A percentile compares a stretch with the other conserved stretches of the same genome.
Conservation (phyloP, 2,888 invertebrate species). For the Eilema caniola region DNA sequence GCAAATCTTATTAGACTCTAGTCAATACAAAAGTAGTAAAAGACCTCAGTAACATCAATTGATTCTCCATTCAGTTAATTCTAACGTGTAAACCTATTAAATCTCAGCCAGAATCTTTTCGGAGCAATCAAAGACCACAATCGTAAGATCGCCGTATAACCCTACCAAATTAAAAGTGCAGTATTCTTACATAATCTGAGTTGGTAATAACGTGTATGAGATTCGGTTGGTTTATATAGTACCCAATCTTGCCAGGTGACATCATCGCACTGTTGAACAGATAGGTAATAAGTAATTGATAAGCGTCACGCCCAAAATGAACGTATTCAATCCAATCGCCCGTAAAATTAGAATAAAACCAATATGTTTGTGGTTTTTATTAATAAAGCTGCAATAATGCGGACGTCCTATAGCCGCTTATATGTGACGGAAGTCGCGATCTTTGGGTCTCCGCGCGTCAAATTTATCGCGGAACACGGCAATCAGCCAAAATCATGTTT, state of each 20-base stretch:
- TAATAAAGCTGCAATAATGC: constrained; percentile 12
- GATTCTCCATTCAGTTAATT: constrained; percentile 26
- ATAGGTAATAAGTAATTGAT: constrained; percentile 76
- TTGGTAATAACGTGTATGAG: constrained; percentile 24
- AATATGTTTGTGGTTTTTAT: constrained; percentile 20
- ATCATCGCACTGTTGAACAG: constrained; percentile 76
- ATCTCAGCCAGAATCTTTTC: constrained; percentile 38
- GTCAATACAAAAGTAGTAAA: constrained; percentile 12
- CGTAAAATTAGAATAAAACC: constrained; percentile 11
- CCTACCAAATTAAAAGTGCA: constrained; percentile 36
- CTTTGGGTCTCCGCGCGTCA: constrained; percentile 21
- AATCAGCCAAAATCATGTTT: constrained; percentile 26
- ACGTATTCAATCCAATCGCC: constrained; percentile 38
- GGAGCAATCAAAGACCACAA: constrained; percentile 27
- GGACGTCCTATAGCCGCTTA: constrained; percentile 16
- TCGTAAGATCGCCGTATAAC: constrained; percentile 34
- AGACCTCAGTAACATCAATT: constrained; percentile 28
- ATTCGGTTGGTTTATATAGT: constrained; percentile 68
- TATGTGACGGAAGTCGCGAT: constrained; percentile 29
- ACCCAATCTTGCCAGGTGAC: constrained; percentile 75
- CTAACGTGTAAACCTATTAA: constrained; percentile 30
- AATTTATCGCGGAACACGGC: constrained; percentile 36
- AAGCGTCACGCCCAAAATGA: constrained; percentile 75
- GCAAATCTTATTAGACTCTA: constrained; percentile 1
- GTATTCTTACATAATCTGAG: constrained; percentile 10